Evolutionary conservation across 2,113 vertebrate genomes (phyloP), one percentile per base, ranked within the genome.

Genomic region (Cyphomyrus discorhynchus): DNA sequence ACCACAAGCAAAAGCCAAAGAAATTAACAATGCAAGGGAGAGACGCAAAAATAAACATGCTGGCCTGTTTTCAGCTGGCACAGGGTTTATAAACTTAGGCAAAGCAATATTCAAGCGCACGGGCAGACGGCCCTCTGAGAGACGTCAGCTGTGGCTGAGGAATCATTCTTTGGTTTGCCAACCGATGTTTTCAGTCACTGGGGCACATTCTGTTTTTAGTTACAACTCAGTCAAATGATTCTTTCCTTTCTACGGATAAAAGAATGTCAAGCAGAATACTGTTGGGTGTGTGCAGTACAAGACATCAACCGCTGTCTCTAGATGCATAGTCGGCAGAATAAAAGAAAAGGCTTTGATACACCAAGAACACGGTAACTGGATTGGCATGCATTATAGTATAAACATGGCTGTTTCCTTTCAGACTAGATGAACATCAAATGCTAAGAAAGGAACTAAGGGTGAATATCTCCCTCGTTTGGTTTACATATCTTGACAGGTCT

Each of bases 21-120:
- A 93, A 94, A 95, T 94, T 94, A 94, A 94, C 91, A 93, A 90
- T 52, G 90, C 90, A 91, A 90, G 90, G 90, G 45, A 92, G 74
- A 91, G 92, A 90, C 88, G 88, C 80, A 74, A 53, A 92, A 92
- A 93, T 91, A 93, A 90, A 92, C 66, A 91, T 88, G 85, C 88
- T 70, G 88, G 39, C 42, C 31, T 87, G 90, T 39, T 87, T 31
- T 66, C 7, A 24, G 45, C 46, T 80, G 87, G 86, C 87, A 89
- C 21, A 35, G n/a, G 11, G 24, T 70, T 82, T 86, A 46, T 89
- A 77, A 52, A 87, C 39, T 50, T 35, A 53, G 90, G 53, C 62
- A 89, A 58, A 24, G 53, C 39, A 6, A 86, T 46, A 46, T 19
- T 45, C 39, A 83, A 31, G 87, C 15, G 24, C 87, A 87, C 46